Evolutionary conservation across 35 echinoderm and acorn worm genomes (phyloP), one percentile per base, ranked within the genome.

Genomic region (Amphiura filiformis): DNA sequence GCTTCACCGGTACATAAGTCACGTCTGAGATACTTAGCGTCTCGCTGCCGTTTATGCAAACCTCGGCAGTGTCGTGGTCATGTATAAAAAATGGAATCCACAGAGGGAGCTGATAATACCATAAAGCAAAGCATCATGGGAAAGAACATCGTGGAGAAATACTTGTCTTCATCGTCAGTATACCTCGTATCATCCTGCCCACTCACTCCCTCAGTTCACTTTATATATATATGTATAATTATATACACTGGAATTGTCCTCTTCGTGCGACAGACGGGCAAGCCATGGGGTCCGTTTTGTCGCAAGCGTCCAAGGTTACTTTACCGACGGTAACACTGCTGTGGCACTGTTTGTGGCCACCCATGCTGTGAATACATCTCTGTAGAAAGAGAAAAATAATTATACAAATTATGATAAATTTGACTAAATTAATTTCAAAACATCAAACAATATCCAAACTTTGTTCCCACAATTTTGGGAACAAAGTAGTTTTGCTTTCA

Each of bases 321-420:
- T 91, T 82, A 91, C 89, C 64, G 89, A 85, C 34, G 82, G 89
- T 52, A 83, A 82, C 49, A 91, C 41, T 31, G 75, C 34, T 65
- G 47, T 91, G 49, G 82, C 81, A 85, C 39, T 78, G 82, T 85
- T 91, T 76, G 82, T 85, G 38, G 82, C 82, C 44, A 91, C 89
- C 89, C 89, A 91, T 41, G 81, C 89, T 78, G 89, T 91, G 89
- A 91, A 91, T 52, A 91, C 89, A 83, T 91, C 89, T 83, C 89
- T 91, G 81, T 14, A 37, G 41, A 40, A 84, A 76, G 57, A 17
- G 76, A 57, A 90, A 78, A 91, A 14, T 36, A 80, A n/a, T n/a
- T n/a, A n/a, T n/a, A n/a, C n/a, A n/a, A n/a, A n/a, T n/a, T n/a
- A n/a, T n/a, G n/a, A n/a, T n/a, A n/a, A n/a, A n/a, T n/a, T n/a